phyloP scores from a whole-genome alignment of 2,113 vertebrate species.

The Colistium nudipinnis region DNA sequence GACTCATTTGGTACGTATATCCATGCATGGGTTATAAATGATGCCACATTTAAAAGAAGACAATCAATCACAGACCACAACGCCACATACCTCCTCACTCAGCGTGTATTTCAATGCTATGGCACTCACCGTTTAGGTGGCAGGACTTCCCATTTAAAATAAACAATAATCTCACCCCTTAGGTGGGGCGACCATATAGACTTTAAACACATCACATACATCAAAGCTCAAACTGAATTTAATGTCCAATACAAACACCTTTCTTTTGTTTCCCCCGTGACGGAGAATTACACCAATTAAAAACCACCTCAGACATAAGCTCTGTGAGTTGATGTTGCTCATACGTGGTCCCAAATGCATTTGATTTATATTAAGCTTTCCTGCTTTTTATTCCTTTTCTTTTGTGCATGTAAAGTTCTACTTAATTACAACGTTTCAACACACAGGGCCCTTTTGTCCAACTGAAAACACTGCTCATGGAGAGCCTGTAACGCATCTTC shows the following conservation, averaged over 20 bases:
- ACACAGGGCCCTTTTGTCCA: too few relatives aligned
- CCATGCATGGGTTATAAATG: not conserved
- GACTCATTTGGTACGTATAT: not conserved
- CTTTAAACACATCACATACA: conserved; percentile 14
- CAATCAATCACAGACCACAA: too few relatives aligned
- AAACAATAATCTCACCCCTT: not conserved
- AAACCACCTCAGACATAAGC: not conserved
- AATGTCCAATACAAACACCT: not conserved
- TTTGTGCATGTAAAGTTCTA: not conserved
- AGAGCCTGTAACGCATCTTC: too few relatives aligned
- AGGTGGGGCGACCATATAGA: not conserved
- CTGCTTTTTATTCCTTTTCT: not conserved
- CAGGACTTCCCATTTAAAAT: conserved; percentile 2
- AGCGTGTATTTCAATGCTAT: too few relatives aligned
- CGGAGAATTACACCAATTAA: not conserved
- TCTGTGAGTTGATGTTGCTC: not conserved
- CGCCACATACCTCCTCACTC: too few relatives aligned
- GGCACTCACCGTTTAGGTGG: not conserved
- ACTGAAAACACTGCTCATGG: too few relatives aligned
- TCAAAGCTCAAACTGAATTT: not conserved
- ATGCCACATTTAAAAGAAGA: not conserved
- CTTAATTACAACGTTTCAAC: too few relatives aligned
- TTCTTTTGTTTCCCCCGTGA: not conserved
- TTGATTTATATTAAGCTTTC: not conserved
- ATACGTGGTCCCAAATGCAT: not conserved